These are phyloP conservation scores for Pagrus major DNA, from an alignment of 2,113 vertebrate genomes.

Conservation along the genomic window DNA sequence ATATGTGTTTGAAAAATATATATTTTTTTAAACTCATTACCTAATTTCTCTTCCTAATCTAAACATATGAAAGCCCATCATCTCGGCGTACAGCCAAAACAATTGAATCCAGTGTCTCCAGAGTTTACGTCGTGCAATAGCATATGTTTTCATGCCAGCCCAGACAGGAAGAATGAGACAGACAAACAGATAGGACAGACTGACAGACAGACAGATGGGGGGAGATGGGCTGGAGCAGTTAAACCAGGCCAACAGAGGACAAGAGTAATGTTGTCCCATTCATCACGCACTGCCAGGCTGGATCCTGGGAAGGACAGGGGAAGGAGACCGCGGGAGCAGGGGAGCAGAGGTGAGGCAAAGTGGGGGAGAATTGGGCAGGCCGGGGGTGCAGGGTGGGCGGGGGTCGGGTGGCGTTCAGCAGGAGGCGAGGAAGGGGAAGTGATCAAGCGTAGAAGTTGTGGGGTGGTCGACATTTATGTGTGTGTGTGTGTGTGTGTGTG, in stretches of 20 bases:
- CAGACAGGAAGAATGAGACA: conserved; percentile 17
- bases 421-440: conserved; percentile 71
- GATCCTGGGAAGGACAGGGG: conserved; percentile 78
- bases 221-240: conserved; percentile 55
- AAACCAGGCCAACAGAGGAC: conserved; percentile 84
- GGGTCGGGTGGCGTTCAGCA: conserved; percentile 61
- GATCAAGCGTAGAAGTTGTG: conserved; percentile 76
- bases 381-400: conserved; percentile 44
- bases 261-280: conserved; percentile 85
- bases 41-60: background rate
- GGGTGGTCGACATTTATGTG: conserved; percentile 63
- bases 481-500: too few species aligned
- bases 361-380: conserved; percentile 50
- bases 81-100: background rate
- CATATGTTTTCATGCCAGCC: conserved; percentile 24
- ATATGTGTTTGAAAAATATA: background rate
- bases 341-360: conserved; percentile 72
- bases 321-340: conserved; percentile 77
- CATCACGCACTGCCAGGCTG: conserved; percentile 79
- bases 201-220: conserved; percentile 50
- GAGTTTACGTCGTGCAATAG: background rate
- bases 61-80: background rate
- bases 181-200: conserved; percentile 33
- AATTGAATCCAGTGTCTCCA: background rate
- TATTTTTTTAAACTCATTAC: background rate